These are phyloP conservation scores for Eumerus sabulonum DNA, from an alignment of 2,888 invertebrate species.

Conservation along the genomic window DNA sequence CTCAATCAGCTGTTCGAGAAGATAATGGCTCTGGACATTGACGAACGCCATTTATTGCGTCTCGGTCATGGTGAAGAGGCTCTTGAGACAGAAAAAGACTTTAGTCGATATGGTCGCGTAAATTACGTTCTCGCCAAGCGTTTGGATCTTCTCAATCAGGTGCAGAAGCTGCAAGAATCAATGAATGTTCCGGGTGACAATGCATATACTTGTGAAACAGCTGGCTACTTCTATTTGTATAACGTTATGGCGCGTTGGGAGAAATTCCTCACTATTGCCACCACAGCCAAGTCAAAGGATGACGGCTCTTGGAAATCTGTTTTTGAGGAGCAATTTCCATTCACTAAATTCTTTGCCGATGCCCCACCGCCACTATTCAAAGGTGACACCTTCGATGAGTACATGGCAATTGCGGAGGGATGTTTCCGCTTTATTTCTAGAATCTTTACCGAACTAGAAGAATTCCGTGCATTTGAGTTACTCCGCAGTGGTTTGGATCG, in stretches of 20 bases:
- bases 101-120: slow-evolving; percentile 98
- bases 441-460: slow-evolving; percentile 97
- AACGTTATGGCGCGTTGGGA: slow-evolving; percentile 95
- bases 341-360: slow-evolving; percentile 94
- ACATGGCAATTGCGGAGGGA: slow-evolving; percentile 93
- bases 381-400: slow-evolving; percentile 86
- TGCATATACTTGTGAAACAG: slow-evolving; percentile 98
- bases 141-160: slow-evolving; percentile 91
- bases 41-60: slow-evolving; percentile 97
- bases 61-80: slow-evolving; percentile 99
- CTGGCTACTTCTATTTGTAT: slow-evolving; percentile 98
- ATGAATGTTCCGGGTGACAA: slow-evolving; percentile 92
- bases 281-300: slow-evolving; percentile 62
- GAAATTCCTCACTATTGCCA: slow-evolving; percentile 83
- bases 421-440: slow-evolving; percentile 96
- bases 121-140: slow-evolving; percentile 98
- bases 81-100: slow-evolving; percentile 99
- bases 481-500: slow-evolving; percentile 96
- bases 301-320: slow-evolving; percentile 74
- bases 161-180: slow-evolving; percentile 92
- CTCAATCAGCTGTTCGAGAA: slow-evolving; percentile 99
- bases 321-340: slow-evolving; percentile 93
- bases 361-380: slow-evolving; percentile 96
- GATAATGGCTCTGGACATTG: slow-evolving; percentile 98
- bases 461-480: slow-evolving; percentile 98